Conservation (phyloP, 2,797 vertebrate species). For the Alauda arvensis region DNA sequence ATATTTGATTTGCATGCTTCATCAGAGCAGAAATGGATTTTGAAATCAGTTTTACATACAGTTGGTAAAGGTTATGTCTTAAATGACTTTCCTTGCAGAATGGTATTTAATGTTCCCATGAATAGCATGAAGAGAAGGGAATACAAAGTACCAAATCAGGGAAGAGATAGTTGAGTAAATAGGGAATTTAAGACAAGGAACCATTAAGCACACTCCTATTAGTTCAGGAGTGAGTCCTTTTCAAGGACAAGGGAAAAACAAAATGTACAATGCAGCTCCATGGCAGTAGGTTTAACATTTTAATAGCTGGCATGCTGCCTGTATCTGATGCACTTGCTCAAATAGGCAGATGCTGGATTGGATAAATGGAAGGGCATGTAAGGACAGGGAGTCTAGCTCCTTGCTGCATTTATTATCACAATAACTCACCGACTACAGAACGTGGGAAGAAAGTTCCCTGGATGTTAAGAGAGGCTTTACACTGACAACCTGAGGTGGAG, state of each 20-base stretch:
- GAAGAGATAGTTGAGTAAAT: slow-evolving; percentile 3
- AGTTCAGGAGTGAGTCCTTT: slow-evolving; percentile 26
- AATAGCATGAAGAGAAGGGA: neutral
- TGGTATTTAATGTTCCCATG: neutral
- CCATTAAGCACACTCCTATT: neutral
- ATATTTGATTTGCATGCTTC: neutral
- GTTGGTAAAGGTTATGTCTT: neutral
- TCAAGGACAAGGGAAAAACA: slow-evolving; percentile 56
- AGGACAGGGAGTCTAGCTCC: slow-evolving; percentile 54
- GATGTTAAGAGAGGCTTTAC: slow-evolving; percentile 16
- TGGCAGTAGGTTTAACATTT: slow-evolving; percentile 56
- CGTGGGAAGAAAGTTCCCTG: slow-evolving; percentile 40
- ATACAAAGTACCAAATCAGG: neutral
- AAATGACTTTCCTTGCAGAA: neutral
- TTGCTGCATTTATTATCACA: slow-evolving; percentile 50
- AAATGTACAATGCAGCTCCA: slow-evolving; percentile 34
- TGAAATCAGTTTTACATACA: slow-evolving; percentile 1
- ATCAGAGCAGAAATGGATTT: neutral
- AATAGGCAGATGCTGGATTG: slow-evolving; percentile 53
- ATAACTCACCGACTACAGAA: slow-evolving; percentile 29
- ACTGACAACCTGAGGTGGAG: slow-evolving; percentile 1
- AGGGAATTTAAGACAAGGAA: slow-evolving; percentile 20
- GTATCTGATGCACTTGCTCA: slow-evolving; percentile 53
- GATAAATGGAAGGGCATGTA: slow-evolving; percentile 60
- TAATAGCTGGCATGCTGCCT: slow-evolving; percentile 46